These are phyloP conservation scores for Paragorgia papillata DNA, from an alignment of 92 coral and sea anemone genomes.

Conservation along the genomic window DNA sequence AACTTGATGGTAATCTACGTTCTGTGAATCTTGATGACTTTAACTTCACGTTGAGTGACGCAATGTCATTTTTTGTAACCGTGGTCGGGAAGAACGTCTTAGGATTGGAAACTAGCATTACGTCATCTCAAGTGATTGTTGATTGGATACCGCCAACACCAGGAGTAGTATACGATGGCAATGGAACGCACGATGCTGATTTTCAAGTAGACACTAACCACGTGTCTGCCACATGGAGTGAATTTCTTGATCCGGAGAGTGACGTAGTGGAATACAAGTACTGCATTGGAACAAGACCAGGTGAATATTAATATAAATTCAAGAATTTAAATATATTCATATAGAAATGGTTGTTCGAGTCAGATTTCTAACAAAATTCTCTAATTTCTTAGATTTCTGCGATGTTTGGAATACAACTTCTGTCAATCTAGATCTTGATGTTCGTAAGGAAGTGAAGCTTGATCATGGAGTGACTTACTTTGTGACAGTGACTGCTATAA, in stretches of 20 bases:
- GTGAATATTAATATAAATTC: constrained; percentile 36
- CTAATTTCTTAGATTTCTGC: constrained; percentile 64
- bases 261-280: constrained; percentile 72
- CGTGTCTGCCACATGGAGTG: constrained; percentile 80
- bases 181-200: constrained; percentile 67
- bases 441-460: constrained; percentile 37
- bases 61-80: constrained; percentile 72
- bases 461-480: constrained; percentile 70
- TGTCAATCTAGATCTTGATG: constrained; percentile 59
- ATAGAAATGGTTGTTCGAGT: not conserved
- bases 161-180: constrained; percentile 84
- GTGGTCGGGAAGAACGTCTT: constrained; percentile 80
- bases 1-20: constrained; percentile 58
- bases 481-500: constrained; percentile 82
- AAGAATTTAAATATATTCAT: too few species aligned
- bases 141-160: constrained; percentile 88
- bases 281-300: constrained; percentile 84
- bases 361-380: not conserved
- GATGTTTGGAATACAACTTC: constrained; percentile 62
- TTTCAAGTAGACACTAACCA: constrained; percentile 58
- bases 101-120: constrained; percentile 73
- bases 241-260: constrained; percentile 82
- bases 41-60: constrained; percentile 74
- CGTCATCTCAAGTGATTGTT: constrained; percentile 86
- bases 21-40: constrained; percentile 70